Conservation (phyloP, 1,140 invertebrate species). For the Atopsyche davidsoni region DNA sequence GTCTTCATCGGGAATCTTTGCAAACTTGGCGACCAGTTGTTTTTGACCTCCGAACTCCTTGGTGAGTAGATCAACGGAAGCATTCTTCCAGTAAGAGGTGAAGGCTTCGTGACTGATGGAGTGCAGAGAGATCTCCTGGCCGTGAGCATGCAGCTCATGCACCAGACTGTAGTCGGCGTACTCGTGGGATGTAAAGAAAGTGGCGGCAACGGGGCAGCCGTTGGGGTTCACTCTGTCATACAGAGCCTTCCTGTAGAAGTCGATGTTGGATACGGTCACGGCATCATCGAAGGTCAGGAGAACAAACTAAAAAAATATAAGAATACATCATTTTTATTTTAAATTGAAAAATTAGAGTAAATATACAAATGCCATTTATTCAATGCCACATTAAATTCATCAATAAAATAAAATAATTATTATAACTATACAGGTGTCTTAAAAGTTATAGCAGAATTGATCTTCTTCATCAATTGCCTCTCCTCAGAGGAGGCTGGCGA, state of each 20-base stretch:
- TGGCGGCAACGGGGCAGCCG: slow-evolving; percentile 54
- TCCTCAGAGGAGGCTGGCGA: too few species aligned
- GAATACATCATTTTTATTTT: too few species aligned
- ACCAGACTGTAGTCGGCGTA: slow-evolving; percentile 62
- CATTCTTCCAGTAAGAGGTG: slow-evolving; percentile 48
- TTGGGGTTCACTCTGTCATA: slow-evolving; percentile 55
- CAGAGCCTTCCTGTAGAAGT: slow-evolving; percentile 56
- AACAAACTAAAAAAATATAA: slow-evolving; percentile 54
- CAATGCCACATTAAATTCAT: not conserved
- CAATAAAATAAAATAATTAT: too few species aligned
- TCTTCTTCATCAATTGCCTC: too few species aligned
- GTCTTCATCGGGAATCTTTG: slow-evolving; percentile 45
- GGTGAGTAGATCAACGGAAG: slow-evolving; percentile 40
- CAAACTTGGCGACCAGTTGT: slow-evolving; percentile 48
- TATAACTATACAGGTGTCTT: too few species aligned
- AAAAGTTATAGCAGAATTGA: too few species aligned
- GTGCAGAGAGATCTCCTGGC: slow-evolving; percentile 66
- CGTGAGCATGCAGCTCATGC: slow-evolving; percentile 55
- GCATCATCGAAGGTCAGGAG: slow-evolving; percentile 66
- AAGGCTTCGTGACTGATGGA: slow-evolving; percentile 50
- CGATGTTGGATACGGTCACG: slow-evolving; percentile 59
- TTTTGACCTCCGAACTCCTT: slow-evolving; percentile 55
- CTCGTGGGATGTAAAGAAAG: slow-evolving; percentile 63
- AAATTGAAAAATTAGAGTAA: not conserved
- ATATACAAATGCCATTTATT: not conserved